phyloP scores from a whole-genome alignment of 2,113 vertebrate species.

The Piprites chloris region DNA sequence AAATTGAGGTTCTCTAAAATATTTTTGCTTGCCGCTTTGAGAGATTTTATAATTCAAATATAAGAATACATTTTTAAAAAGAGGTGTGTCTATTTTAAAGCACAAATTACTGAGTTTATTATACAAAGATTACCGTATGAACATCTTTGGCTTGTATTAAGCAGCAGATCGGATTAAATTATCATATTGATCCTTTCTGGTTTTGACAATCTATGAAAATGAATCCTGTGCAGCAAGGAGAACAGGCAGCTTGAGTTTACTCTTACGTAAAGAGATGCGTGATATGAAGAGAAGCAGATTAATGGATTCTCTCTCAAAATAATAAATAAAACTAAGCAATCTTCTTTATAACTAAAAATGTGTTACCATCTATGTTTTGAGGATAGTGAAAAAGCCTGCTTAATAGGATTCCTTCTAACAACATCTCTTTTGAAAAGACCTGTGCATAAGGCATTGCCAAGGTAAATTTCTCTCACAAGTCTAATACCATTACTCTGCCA shows the following conservation, averaged over 20 bases:
- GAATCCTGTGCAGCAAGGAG: neutral
- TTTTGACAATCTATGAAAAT: constrained; percentile 33
- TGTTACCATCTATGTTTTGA: constrained; percentile 57
- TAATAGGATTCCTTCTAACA: constrained; percentile 55
- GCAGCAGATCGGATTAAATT: constrained; percentile 44
- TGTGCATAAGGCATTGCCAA: constrained; percentile 59
- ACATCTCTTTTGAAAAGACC: constrained; percentile 54
- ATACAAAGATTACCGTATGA: neutral
- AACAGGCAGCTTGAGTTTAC: neutral
- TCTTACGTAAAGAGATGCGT: neutral
- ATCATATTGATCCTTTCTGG: constrained; percentile 49
- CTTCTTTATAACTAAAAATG: constrained; percentile 28
- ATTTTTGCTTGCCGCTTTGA: neutral
- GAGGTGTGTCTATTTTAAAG: neutral
- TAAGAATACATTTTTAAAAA: neutral
- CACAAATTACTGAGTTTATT: constrained; percentile 4
- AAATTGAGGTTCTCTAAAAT: neutral
- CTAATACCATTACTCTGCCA: constrained; percentile 63
- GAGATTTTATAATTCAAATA: neutral
- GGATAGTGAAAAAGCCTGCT: constrained; percentile 10
- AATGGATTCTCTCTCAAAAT: constrained; percentile 30
- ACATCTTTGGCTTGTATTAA: constrained; percentile 32
- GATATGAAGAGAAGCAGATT: neutral
- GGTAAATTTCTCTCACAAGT: constrained; percentile 65
- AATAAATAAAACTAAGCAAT: constrained; percentile 35